These are phyloP conservation scores for Amphiura filiformis DNA, from an alignment of 35 echinoderm and acorn worm genomes.

Conservation along the genomic window DNA sequence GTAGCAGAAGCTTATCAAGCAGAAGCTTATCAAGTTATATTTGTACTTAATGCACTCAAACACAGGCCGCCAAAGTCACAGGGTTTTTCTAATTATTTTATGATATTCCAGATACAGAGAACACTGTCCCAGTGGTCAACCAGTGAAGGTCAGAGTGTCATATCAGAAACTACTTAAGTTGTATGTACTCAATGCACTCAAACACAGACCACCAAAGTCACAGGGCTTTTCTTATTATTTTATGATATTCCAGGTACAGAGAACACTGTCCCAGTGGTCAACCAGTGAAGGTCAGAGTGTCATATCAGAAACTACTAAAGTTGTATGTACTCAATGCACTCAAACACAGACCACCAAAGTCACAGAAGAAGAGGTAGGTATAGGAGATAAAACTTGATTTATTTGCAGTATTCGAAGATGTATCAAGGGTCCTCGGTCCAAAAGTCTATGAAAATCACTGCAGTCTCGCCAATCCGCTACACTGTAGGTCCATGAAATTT, in stretches of 20 bases:
- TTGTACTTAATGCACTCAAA: slow-evolving; percentile 95
- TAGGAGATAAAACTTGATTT: neutral
- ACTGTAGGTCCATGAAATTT: too few relatives aligned
- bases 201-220: slow-evolving; percentile 93
- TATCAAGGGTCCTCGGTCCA: too few relatives aligned
- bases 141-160: slow-evolving; percentile 84
- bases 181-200: slow-evolving; percentile 85
- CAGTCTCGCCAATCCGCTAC: too few relatives aligned
- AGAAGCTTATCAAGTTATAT: slow-evolving; percentile 93
- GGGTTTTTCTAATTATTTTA: too few relatives aligned
- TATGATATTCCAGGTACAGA: slow-evolving; percentile 69
- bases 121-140: slow-evolving; percentile 90
- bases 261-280: slow-evolving; percentile 95
- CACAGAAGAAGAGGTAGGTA: slow-evolving; percentile 98
- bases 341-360: slow-evolving; percentile 94
- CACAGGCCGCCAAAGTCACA: slow-evolving; percentile 92
- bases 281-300: slow-evolving; percentile 92
- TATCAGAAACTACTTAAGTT: slow-evolving; percentile 97
- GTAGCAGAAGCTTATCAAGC: too few relatives aligned
- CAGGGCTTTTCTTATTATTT: too few relatives aligned
- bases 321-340: slow-evolving; percentile 94
- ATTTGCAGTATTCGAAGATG: neutral
- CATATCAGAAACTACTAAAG: slow-evolving; percentile 97
- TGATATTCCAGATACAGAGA: too few relatives aligned
- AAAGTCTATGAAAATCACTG: too few relatives aligned